Evolutionary conservation across 1,140 invertebrate genomes (phyloP), one percentile per base, ranked within the genome.

Genomic region (Steinernema feltiae): DNA sequence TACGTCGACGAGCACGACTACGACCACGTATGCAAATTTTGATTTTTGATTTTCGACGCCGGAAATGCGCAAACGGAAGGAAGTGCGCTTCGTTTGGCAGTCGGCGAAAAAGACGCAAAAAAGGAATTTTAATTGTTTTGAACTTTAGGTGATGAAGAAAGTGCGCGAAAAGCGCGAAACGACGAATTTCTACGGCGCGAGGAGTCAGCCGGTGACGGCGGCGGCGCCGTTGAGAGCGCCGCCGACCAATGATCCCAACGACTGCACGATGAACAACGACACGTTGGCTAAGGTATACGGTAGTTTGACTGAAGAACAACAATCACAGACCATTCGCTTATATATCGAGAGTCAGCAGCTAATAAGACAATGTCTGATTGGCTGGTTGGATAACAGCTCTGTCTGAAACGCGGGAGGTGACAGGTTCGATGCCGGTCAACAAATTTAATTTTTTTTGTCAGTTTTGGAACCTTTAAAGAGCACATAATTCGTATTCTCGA

Each of bases 271-370:
- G n/a, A 80, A 79, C 30, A 79, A 79, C 70, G 78, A 79, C 72
- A 79, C 78, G 21, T 32, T 79, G 1, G 78, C 78, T 15, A 79
- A 79, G 72, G 78, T 78, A 41, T n/a, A n/a, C n/a, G n/a, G n/a
- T n/a, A n/a, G n/a, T n/a, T n/a, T n/a, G n/a, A n/a, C n/a, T n/a
- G n/a, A n/a, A n/a, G n/a, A n/a, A n/a, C n/a, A n/a, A n/a, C n/a
- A n/a, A n/a, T n/a, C n/a, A n/a, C n/a, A n/a, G n/a, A n/a, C n/a
- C n/a, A n/a, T n/a, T n/a, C n/a, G n/a, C n/a, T n/a, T n/a, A n/a
- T n/a, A n/a, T n/a, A n/a, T n/a, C n/a, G n/a, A n/a, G n/a, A n/a
- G n/a, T n/a, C n/a, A n/a, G n/a, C n/a, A n/a, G n/a, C n/a, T n/a
- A n/a, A n/a, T n/a, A n/a, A n/a, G n/a, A n/a, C n/a, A n/a, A n/a